Evolutionary conservation across 2,797 vertebrate species (phyloP).

Genomic region (Micrastur ruficollis): DNA sequence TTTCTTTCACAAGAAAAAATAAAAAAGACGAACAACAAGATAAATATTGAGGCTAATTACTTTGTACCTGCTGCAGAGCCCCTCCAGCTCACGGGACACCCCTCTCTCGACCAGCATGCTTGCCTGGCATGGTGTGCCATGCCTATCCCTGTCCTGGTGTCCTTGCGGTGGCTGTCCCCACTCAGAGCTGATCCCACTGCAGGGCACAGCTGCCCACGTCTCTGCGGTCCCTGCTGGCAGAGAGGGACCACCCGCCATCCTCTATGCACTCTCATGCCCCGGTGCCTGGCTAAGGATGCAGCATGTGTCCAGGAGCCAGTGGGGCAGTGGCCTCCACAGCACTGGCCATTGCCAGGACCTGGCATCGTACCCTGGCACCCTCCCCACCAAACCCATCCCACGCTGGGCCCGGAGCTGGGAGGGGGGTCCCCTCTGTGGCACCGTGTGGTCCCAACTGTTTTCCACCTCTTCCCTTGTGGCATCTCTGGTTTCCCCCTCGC

Average conservation of each 20-base stretch:
- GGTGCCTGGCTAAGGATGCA: fast-evolving
- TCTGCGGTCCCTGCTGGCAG: fast-evolving
- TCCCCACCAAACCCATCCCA: background rate
- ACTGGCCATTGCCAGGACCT: fast-evolving
- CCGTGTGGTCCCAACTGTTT: fast-evolving
- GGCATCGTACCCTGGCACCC: fast-evolving
- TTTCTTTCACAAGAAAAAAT: background rate
- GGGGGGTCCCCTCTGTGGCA: background rate
- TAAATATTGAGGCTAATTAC: constrained; percentile 80
- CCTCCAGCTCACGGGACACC: background rate
- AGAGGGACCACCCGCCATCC: fast-evolving
- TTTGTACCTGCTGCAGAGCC: constrained; percentile 31
- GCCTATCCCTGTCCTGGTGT: background rate
- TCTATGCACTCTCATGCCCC: fast-evolving
- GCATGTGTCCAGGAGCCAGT: fast-evolving
- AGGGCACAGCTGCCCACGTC: background rate
- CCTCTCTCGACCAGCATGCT: fast-evolving
- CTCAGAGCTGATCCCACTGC: background rate
- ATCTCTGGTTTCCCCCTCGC: background rate
- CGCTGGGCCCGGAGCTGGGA: fast-evolving
- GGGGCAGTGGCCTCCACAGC: background rate
- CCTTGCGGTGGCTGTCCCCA: background rate
- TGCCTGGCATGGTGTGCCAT: fast-evolving
- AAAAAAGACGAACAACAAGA: constrained; percentile 61
- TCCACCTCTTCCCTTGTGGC: background rate